phyloP scores from a whole-genome alignment of 2,797 vertebrate species.

The Limosa lapponica region DNA sequence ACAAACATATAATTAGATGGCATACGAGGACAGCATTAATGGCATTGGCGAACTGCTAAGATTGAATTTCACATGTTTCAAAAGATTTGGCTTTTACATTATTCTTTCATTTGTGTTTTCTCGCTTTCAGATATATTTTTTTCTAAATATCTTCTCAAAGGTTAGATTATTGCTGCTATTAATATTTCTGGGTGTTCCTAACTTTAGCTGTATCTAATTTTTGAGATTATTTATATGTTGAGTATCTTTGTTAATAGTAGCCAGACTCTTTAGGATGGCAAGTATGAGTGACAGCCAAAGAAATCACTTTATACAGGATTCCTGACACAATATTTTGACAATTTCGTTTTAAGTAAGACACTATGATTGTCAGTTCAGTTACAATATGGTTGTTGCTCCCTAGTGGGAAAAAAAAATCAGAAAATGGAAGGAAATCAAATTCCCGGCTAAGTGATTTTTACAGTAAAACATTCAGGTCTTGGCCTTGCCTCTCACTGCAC shows the following conservation, averaged over 20 bases:
- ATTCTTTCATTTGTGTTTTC: neutral
- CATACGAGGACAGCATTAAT: neutral
- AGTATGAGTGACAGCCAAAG: constrained; percentile 57
- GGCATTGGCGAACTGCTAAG: neutral
- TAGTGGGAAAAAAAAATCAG: constrained; percentile 2
- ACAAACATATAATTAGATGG: neutral
- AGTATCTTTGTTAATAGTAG: constrained; percentile 13
- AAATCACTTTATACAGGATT: constrained; percentile 34
- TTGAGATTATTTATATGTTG: neutral
- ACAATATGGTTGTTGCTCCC: constrained; percentile 52
- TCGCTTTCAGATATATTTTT: neutral
- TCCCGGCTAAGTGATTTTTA: constrained; percentile 37
- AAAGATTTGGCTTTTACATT: neutral
- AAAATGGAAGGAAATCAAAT: constrained; percentile 53
- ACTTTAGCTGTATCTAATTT: neutral
- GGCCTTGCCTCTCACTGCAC: neutral
- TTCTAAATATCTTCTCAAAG: neutral
- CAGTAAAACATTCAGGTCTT: constrained; percentile 33
- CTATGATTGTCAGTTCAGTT: constrained; percentile 65
- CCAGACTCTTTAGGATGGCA: constrained; percentile 34
- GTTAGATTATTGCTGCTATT: neutral
- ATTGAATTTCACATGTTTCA: neutral
- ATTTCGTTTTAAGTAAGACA: constrained; percentile 47
- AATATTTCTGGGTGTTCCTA: neutral
- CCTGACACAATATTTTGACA: constrained; percentile 76